These are phyloP conservation scores for Zelleria hepariella DNA, from an alignment of 2,888 invertebrate species.

Conservation along the genomic window DNA sequence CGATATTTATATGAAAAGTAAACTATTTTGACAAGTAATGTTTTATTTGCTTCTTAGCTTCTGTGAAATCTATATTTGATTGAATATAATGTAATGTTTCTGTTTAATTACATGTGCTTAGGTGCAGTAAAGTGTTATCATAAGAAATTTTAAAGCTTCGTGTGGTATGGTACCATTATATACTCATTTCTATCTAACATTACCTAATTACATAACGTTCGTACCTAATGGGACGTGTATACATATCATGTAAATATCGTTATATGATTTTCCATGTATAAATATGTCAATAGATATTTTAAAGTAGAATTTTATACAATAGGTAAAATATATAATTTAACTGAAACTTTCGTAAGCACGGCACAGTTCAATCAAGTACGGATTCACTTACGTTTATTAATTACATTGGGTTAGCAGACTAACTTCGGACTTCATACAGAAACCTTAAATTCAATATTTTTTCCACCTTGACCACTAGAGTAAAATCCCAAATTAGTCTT, in stretches of 20 bases:
- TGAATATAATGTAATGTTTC: conserved; percentile 14
- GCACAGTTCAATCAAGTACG: too few relatives aligned
- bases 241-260: conserved; percentile 70
- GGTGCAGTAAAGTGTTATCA: conserved; percentile 64
- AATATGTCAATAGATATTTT: conserved; percentile 64
- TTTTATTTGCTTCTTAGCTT: too few relatives aligned
- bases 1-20: too few relatives aligned
- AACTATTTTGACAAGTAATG: too few relatives aligned
- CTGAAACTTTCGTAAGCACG: too few relatives aligned
- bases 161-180: conserved; percentile 57
- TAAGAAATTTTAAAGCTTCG: conserved; percentile 72
- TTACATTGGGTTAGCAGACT: too few relatives aligned
- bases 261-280: conserved; percentile 60
- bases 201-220: conserved; percentile 69
- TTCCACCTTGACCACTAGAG: too few relatives aligned
- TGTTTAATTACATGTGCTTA: conserved; percentile 55
- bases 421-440: too few relatives aligned
- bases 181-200: conserved; percentile 63
- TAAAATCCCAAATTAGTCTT: too few relatives aligned
- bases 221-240: conserved; percentile 72
- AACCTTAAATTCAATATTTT: too few relatives aligned
- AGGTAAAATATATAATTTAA: too few relatives aligned
- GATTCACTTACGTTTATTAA: too few relatives aligned
- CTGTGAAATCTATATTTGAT: background rate
- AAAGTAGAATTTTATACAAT: background rate